These are phyloP conservation scores for Tromatobia lineatoria DNA, from an alignment of 2,888 invertebrate species.

Conservation along the genomic window DNA sequence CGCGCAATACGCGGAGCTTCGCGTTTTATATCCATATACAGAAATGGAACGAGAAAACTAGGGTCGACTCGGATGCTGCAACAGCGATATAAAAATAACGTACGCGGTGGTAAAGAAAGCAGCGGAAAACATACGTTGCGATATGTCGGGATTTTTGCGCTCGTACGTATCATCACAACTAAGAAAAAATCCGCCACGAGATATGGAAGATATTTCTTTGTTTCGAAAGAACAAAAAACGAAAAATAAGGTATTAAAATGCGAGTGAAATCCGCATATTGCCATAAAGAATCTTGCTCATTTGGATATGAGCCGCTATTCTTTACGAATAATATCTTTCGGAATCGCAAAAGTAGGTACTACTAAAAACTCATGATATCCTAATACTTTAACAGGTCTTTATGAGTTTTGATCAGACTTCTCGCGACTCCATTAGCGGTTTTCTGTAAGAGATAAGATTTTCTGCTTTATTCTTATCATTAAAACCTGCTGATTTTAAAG, in stretches of 20 bases:
- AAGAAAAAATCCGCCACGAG: not conserved
- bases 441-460: no score
- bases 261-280: not conserved
- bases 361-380: no score
- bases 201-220: not conserved
- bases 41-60: not conserved
- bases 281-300: not conserved
- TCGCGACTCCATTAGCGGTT: no score
- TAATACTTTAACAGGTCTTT: no score
- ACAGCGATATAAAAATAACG: constrained; percentile 22
- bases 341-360: no score
- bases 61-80: constrained; percentile 16
- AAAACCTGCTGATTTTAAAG: not conserved
- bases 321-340: no score
- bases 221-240: not conserved
- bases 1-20: constrained; percentile 4
- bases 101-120: constrained; percentile 19
- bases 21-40: constrained; percentile 38
- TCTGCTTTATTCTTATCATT: no score
- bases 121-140: not conserved
- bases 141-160: not conserved
- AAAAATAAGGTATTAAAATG: not conserved
- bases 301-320: not conserved
- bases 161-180: not conserved
- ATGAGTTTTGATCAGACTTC: no score